Evolutionary conservation across 1,140 invertebrate genomes (phyloP), one percentile per base, ranked within the genome.

Genomic region (Leptinotarsa undecemlineata): DNA sequence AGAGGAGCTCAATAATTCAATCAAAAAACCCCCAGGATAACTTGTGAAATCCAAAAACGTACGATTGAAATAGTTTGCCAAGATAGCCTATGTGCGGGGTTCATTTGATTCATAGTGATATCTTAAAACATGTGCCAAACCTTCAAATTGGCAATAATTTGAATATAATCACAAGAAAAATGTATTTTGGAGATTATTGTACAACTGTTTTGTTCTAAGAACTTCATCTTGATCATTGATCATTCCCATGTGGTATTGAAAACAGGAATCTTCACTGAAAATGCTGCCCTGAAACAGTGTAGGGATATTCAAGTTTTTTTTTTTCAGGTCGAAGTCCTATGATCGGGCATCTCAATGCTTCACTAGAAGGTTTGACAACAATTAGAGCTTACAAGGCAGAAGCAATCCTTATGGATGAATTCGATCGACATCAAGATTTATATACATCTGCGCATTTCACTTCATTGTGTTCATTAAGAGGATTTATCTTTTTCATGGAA

Each of bases 301-400:
- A 26, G 26, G 5, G 26, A 26, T 26, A 26, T 26, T 26, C 26
- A 26, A 26, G 5, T 6, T 0, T 6, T 26, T 26, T 26, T 21
- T 64, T 51, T 57, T 72, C 66, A 81, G 80, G 77, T 51, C 84
- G 88, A 60, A 88, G 88, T 78, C 92, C 92, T 15, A 88, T 93
- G 1, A 92, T 92, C 79, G 89, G 88, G 14, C 91, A 93, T 75
- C 83, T 93, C 3, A 91, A 88, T 74, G 87, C 91, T 48, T 89
- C 90, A 3, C 79, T 93, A 1, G 88, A 91, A 83, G 92, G 92
- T 17, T 87, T 98, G 47, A 89, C 93, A 1, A 97, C 96, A 0
- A 96, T 98, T 68, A 87, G 96, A 75, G 95, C 96, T 0, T 96
- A 94, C 79, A 87, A 89, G 42, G 92, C 92, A 0, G 90, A 96